A percentile compares a stretch with the other conserved stretches of the same genome.
Evolutionary conservation across 2,113 vertebrate species (phyloP).

Genomic region (Hydropotes inermis): DNA sequence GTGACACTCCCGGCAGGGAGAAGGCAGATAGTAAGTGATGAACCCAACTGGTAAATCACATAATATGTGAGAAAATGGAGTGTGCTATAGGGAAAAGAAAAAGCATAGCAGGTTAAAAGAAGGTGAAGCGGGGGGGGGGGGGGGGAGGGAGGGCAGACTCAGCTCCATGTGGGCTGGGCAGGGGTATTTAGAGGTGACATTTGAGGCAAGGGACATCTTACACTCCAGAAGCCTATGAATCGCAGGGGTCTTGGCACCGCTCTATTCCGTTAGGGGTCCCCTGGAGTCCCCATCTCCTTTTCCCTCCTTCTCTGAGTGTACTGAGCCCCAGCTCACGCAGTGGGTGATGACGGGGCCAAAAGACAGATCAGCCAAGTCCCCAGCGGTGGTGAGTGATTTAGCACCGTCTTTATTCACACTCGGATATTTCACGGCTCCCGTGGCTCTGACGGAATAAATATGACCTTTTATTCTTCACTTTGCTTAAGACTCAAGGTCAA

Average conservation of each 20-base stretch:
- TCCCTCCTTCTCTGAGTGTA: background rate
- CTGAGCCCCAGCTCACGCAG: background rate
- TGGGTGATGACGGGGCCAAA: background rate
- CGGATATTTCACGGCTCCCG: background rate
- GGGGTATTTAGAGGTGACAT: background rate
- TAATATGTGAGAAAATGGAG: background rate
- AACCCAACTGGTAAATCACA: background rate
- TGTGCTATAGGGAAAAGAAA: background rate
- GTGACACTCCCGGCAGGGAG: background rate
- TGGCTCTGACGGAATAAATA: constrained; percentile 40
- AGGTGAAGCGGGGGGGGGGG: background rate
- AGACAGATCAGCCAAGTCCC: background rate
- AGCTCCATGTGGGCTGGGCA: background rate
- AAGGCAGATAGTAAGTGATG: background rate
- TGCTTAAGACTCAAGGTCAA: constrained; percentile 65
- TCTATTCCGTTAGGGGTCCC: rapidly evolving
- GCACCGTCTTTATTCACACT: background rate
- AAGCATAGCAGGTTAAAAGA: background rate
- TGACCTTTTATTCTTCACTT: constrained; percentile 52
- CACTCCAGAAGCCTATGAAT: background rate
- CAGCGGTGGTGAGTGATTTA: background rate
- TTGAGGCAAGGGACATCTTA: background rate
- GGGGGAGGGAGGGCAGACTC: background rate
- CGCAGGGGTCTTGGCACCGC: background rate
- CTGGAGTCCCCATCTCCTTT: background rate